These are phyloP conservation scores for Orcinus orca DNA, from an alignment of 2,113 vertebrate genomes.

Conservation along the genomic window DNA sequence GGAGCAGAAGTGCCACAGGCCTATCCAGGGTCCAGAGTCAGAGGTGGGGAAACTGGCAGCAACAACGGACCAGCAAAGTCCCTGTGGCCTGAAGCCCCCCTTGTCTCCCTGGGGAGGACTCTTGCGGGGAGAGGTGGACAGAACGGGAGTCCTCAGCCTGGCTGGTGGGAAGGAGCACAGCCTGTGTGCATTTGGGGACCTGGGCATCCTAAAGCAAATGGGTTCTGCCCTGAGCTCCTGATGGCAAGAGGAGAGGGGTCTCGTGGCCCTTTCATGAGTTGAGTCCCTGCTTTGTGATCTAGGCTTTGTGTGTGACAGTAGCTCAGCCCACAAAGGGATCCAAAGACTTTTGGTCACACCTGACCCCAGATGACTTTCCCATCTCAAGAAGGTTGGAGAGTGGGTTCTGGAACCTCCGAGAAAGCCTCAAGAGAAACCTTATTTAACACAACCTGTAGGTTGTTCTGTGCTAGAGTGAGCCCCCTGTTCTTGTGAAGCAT, in stretches of 20 bases:
- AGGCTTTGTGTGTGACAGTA: not conserved
- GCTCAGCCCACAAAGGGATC: not conserved
- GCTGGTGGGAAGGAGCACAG: not conserved
- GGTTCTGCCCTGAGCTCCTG: not conserved
- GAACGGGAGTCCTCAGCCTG: not conserved
- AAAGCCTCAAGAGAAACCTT: not conserved
- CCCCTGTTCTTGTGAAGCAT: not conserved
- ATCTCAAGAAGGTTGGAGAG: not conserved
- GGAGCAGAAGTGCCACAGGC: not conserved
- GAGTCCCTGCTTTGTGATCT: not conserved
- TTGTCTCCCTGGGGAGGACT: not conserved
- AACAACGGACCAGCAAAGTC: not conserved
- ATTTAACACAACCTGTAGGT: not conserved
- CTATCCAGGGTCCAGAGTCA: not conserved
- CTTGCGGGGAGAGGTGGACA: not conserved
- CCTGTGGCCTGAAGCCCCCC: not conserved
- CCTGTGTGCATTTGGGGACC: not conserved
- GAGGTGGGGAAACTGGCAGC: not conserved
- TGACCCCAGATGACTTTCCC: not conserved
- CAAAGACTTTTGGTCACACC: not conserved
- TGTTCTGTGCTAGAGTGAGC: not conserved
- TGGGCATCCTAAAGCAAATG: not conserved
- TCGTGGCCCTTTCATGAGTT: not conserved
- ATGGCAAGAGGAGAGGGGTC: not conserved
- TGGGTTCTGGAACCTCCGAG: not conserved